Evolutionary conservation across 2,797 vertebrate species (phyloP).

Genomic region (Knipowitschia caucasica): DNA sequence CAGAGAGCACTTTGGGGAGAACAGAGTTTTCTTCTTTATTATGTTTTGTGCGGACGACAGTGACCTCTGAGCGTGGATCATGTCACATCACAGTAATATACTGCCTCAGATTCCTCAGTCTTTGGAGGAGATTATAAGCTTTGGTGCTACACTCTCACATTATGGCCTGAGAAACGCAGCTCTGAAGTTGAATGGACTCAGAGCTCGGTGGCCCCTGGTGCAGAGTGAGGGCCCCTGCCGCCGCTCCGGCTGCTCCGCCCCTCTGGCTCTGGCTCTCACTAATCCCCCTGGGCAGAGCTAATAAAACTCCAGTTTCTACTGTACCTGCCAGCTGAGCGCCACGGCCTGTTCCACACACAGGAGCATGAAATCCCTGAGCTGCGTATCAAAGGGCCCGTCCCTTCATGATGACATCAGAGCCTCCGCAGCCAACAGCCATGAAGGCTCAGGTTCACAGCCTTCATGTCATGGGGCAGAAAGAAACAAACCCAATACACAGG

Average conservation of each 20-base stretch:
- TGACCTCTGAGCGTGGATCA: constrained; percentile 52
- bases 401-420: constrained; percentile 79
- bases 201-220: constrained; percentile 8
- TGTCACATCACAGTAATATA: constrained; percentile 50
- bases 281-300: constrained; percentile 65
- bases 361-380: constrained; percentile 78
- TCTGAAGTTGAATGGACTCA: constrained; percentile 52
- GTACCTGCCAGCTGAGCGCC: constrained; percentile 80
- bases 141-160: constrained; percentile 65
- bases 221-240: constrained; percentile 31
- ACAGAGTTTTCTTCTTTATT: not conserved
- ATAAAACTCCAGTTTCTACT: constrained; percentile 80
- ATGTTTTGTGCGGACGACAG: not conserved
- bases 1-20: too few species aligned
- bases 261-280: constrained; percentile 49
- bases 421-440: constrained; percentile 81
- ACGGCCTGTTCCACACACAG: constrained; percentile 61
- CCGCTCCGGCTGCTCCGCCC: constrained; percentile 32
- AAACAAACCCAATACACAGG: too few species aligned
- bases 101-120: constrained; percentile 56
- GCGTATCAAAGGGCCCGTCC: constrained; percentile 71
- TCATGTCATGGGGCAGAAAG: constrained; percentile 60
- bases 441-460: constrained; percentile 73
- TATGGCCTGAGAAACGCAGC: constrained; percentile 72
- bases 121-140: constrained; percentile 68